Percentiles rank a stretch among this genome's conserved stretches.
Evolutionary conservation across 1,140 invertebrate genomes (phyloP).

Genomic region (Steinernema khuongi): DNA sequence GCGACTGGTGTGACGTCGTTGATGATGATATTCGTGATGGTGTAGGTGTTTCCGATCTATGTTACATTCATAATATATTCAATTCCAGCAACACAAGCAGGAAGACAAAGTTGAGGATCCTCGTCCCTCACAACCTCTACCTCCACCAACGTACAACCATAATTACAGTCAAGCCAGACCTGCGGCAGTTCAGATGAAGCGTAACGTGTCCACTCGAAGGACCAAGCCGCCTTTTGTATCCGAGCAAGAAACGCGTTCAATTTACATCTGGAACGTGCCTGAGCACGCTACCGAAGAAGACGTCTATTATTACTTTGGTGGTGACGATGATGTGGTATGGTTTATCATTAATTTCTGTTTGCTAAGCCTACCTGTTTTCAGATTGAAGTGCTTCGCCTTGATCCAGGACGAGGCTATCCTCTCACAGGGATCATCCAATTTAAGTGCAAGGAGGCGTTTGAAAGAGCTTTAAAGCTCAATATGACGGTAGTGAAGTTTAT

Average conservation of each 20-base stretch:
- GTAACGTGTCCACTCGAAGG: neutral
- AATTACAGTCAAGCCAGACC: neutral
- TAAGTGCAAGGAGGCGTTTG: neutral
- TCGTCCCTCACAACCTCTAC: neutral
- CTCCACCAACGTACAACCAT: neutral
- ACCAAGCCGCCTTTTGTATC: neutral
- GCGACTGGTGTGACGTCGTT: constrained; percentile 5
- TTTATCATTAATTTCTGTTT: neutral
- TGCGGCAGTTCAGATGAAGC: neutral
- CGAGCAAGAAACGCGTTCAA: too few species aligned
- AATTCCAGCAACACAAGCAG: neutral
- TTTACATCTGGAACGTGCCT: neutral
- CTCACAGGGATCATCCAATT: neutral
- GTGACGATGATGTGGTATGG: neutral
- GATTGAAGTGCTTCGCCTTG: neutral
- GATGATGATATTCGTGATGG: neutral
- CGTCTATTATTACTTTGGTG: neutral
- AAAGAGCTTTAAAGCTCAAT: neutral
- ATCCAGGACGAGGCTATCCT: neutral
- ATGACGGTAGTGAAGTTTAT: too few species aligned
- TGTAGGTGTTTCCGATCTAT: neutral
- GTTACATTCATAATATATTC: neutral
- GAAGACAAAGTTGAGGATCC: neutral
- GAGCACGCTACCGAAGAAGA: neutral
- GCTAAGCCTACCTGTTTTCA: neutral